Conservation (phyloP, 2,888 invertebrate species). For the Hemaris fuciformis region DNA sequence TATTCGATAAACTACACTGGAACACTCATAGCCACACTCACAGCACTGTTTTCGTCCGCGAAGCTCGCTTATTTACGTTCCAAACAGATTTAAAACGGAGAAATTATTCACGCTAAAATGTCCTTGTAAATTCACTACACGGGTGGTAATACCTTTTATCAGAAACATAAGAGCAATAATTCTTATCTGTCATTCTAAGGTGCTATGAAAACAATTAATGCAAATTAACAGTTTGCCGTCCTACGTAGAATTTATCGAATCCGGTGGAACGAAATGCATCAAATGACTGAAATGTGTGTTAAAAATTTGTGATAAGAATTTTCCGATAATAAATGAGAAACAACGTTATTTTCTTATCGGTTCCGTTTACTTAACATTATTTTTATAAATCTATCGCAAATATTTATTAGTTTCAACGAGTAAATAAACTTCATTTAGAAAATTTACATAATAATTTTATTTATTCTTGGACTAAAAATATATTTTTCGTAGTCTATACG, state of each 20-base stretch:
- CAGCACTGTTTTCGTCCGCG: conserved; percentile 41
- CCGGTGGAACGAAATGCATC: background rate
- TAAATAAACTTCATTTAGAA: background rate
- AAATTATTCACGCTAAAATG: conserved; percentile 70
- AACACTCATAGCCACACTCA: conserved; percentile 38
- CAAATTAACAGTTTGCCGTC: background rate
- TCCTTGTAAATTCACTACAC: conserved; percentile 53
- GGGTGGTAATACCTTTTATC: conserved; percentile 41
- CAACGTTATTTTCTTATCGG: background rate
- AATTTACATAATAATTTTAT: background rate
- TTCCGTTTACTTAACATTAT: background rate
- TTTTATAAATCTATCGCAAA: background rate
- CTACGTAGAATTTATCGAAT: background rate
- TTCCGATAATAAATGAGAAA: background rate
- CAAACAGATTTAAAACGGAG: conserved; percentile 46
- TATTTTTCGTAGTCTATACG: conserved; percentile 35
- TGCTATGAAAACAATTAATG: conserved; percentile 1
- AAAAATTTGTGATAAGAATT: background rate
- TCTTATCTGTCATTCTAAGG: background rate
- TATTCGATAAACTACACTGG: conserved; percentile 31
- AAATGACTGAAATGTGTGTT: conserved; percentile 1
- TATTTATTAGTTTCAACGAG: background rate
- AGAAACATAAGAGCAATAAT: conserved; percentile 17
- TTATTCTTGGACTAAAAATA: background rate
- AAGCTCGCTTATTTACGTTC: conserved; percentile 50